Percentiles rank a stretch among this genome's conserved stretches.
Conservation (phyloP, 2,113 vertebrate species). For the Colistium nudipinnis region DNA sequence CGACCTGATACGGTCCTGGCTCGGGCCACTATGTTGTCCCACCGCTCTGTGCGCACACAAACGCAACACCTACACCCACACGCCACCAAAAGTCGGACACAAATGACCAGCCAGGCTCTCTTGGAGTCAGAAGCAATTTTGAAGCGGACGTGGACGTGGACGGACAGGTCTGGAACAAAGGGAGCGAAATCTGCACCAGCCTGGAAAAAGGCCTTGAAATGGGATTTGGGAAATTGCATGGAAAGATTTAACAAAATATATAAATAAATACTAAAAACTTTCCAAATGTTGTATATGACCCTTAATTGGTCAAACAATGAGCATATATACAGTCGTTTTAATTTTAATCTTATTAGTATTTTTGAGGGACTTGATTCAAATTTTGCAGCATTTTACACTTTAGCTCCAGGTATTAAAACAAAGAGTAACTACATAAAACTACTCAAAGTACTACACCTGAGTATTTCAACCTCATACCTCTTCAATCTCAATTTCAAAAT, state of each 20-base stretch:
- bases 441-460: too few relatives aligned
- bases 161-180: slow-evolving; percentile 25
- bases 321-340: not conserved
- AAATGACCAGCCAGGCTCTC: slow-evolving; percentile 48
- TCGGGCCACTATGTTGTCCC: slow-evolving; percentile 9
- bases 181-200: slow-evolving; percentile 14
- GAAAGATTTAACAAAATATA: too few relatives aligned
- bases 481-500: too few relatives aligned
- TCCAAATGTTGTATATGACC: not conserved
- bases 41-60: not conserved
- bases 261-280: not conserved
- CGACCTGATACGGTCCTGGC: slow-evolving; percentile 33
- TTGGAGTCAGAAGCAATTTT: slow-evolving; percentile 58
- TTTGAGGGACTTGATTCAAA: too few relatives aligned
- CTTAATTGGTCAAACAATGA: not conserved
- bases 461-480: too few relatives aligned
- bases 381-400: too few relatives aligned
- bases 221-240: too few relatives aligned
- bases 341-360: too few relatives aligned
- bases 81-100: slow-evolving; percentile 49
- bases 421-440: too few relatives aligned
- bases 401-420: too few relatives aligned
- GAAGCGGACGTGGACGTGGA: slow-evolving; percentile 18
- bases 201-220: slow-evolving; percentile 23
- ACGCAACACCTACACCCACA: too few relatives aligned